Evolutionary conservation across 1,140 invertebrate species (phyloP).

Genomic region (Drosophila ogumai): DNA sequence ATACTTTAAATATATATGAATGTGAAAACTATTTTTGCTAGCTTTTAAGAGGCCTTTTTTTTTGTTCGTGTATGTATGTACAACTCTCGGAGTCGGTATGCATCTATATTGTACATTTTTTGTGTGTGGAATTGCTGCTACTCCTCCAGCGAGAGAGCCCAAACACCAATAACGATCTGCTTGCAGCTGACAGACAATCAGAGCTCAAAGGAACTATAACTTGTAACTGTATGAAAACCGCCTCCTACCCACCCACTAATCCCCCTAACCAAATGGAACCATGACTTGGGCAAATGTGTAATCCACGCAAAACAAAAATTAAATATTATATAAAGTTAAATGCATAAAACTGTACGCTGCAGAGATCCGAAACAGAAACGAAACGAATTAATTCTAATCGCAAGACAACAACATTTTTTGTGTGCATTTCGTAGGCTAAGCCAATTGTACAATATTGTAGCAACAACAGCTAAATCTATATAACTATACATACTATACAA

Average conservation of each 20-base stretch:
- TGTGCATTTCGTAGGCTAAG: conserved; percentile 41
- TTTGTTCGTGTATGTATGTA: conserved; percentile 25
- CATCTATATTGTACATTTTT: conserved; percentile 30
- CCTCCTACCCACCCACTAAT: conserved; percentile 8
- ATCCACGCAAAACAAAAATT: not conserved
- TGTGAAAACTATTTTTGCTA: conserved; percentile 64
- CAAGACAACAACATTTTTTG: conserved; percentile 23
- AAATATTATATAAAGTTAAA: not conserved
- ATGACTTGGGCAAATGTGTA: conserved; percentile 40
- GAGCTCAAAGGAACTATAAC: conserved; percentile 62
- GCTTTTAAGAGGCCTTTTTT: conserved; percentile 40
- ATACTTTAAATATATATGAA: conserved; percentile 26
- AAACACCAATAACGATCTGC: conserved; percentile 40
- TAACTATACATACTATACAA: conserved; percentile 17
- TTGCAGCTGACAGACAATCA: conserved; percentile 82
- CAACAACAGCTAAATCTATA: conserved; percentile 32
- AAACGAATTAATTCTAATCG: conserved; percentile 39
- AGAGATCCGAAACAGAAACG: conserved; percentile 35
- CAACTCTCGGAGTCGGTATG: conserved; percentile 12
- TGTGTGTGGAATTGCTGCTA: conserved; percentile 38
- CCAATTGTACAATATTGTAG: conserved; percentile 48
- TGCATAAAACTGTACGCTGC: conserved; percentile 42
- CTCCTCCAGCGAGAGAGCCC: conserved; percentile 1
- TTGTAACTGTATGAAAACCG: conserved; percentile 22
- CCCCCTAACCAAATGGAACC: conserved; percentile 7